Conservation (phyloP, 2,888 invertebrate genomes). For the Pterostichus madidus region DNA sequence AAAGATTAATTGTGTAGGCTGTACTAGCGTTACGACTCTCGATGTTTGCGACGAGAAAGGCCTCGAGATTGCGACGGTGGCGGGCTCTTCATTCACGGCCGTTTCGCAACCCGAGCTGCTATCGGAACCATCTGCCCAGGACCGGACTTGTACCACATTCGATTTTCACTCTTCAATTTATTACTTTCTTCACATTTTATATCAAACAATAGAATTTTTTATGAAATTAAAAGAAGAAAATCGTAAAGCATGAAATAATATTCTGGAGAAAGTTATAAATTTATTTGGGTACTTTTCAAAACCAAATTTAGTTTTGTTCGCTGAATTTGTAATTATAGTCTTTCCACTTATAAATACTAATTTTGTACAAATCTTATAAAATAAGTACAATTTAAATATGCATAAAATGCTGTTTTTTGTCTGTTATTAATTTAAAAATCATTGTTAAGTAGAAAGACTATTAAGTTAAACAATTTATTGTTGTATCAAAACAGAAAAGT, state of each 20-base stretch:
- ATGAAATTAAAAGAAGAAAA: neutral
- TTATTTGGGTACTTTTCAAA: conserved; percentile 16
- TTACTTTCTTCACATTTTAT: conserved; percentile 3
- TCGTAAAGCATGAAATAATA: neutral
- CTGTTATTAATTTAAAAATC: conserved; percentile 17
- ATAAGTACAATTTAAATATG: conserved; percentile 14
- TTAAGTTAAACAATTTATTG: conserved; percentile 4
- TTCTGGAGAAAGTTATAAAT: conserved; percentile 20
- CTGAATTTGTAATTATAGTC: neutral
- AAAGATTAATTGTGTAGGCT: conserved; percentile 72
- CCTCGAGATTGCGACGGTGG: conserved; percentile 25
- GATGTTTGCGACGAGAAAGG: conserved; percentile 53
- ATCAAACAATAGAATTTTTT: neutral
- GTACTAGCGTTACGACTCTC: conserved; percentile 69
- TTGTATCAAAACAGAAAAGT: neutral
- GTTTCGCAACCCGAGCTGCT: conserved; percentile 26
- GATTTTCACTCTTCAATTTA: neutral
- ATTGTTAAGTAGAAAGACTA: neutral
- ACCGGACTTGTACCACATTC: neutral
- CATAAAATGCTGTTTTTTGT: conserved; percentile 35
- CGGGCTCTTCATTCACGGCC: conserved; percentile 26
- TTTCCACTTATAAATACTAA: conserved; percentile 11
- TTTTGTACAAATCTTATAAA: conserved; percentile 20
- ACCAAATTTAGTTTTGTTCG: conserved; percentile 14
- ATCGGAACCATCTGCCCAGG: conserved; percentile 12